Conservation (phyloP, 2,113 vertebrate species). For the Lepidothrix coronata region DNA sequence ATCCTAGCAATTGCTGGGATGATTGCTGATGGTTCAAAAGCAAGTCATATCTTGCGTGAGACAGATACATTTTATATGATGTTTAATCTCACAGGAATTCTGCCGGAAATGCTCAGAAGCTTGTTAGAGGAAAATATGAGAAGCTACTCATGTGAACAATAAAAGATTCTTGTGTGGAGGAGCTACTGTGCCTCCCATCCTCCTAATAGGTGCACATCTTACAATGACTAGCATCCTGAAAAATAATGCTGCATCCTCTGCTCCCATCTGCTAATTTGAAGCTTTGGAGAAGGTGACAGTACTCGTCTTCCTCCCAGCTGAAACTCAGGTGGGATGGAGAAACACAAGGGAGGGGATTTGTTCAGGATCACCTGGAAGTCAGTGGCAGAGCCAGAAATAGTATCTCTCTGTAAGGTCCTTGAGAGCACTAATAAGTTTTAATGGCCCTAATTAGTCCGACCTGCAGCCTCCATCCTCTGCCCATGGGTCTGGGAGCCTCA, state of each 20-base stretch:
- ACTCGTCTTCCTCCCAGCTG: neutral
- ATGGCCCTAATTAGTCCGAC: neutral
- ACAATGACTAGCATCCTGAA: neutral
- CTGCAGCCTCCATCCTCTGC: neutral
- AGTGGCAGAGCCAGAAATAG: neutral
- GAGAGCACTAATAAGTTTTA: neutral
- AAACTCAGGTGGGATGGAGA: neutral
- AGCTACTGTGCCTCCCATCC: neutral
- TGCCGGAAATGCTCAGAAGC: conserved; percentile 40
- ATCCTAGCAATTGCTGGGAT: conserved; percentile 6
- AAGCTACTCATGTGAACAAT: conserved; percentile 8
- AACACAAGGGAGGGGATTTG: neutral
- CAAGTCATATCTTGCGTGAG: conserved; percentile 50
- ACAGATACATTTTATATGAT: conserved; percentile 33
- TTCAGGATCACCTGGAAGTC: neutral
- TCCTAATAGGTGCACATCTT: neutral
- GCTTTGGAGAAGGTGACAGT: neutral
- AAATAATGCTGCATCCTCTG: neutral
- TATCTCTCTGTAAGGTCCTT: neutral
- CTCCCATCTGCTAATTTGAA: neutral
- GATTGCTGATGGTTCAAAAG: conserved; percentile 38
- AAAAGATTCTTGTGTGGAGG: neutral
- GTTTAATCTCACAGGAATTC: conserved; percentile 54
- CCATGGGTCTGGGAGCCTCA: neutral
- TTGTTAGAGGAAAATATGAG: conserved; percentile 41